A percentile compares a stretch with the other conserved stretches of the same genome.
Evolutionary conservation across 2,113 vertebrate species (phyloP).

Genomic region (Zapus hudsonius): DNA sequence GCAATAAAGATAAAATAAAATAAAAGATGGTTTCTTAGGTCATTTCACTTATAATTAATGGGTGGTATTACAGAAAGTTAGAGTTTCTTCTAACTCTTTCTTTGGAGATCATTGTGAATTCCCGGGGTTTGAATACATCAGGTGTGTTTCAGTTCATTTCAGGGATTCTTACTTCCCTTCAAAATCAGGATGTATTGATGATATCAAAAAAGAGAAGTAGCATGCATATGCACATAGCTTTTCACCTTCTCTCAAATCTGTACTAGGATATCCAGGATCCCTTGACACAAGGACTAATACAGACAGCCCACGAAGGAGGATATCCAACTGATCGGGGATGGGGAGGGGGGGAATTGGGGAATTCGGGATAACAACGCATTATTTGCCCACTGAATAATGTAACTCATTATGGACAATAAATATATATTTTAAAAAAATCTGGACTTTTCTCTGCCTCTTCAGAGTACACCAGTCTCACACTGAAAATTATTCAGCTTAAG

Average conservation of each 20-base stretch:
- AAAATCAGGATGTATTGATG: slow-evolving; percentile 24
- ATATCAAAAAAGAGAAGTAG: not conserved
- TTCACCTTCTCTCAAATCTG: not conserved
- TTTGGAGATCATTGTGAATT: not conserved
- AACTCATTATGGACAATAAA: too few species aligned
- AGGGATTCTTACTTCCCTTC: not conserved
- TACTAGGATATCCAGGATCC: too few species aligned
- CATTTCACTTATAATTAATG: not conserved
- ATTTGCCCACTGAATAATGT: too few species aligned
- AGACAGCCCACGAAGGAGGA: too few species aligned
- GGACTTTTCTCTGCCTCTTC: not conserved
- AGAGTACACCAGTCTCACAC: not conserved
- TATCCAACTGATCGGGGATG: too few species aligned
- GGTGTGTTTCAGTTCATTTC: not conserved
- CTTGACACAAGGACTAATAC: too few species aligned
- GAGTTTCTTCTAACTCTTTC: not conserved
- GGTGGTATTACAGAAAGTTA: too few species aligned
- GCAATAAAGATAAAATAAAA: too few species aligned
- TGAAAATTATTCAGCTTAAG: not conserved
- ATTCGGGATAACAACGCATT: too few species aligned
- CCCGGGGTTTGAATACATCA: not conserved
- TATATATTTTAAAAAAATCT: too few species aligned
- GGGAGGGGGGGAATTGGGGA: too few species aligned
- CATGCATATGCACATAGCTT: not conserved
- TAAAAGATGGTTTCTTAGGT: slow-evolving; percentile 5